phyloP scores from a whole-genome alignment of 1,140 invertebrate species.

The Sogatella furcifera region DNA sequence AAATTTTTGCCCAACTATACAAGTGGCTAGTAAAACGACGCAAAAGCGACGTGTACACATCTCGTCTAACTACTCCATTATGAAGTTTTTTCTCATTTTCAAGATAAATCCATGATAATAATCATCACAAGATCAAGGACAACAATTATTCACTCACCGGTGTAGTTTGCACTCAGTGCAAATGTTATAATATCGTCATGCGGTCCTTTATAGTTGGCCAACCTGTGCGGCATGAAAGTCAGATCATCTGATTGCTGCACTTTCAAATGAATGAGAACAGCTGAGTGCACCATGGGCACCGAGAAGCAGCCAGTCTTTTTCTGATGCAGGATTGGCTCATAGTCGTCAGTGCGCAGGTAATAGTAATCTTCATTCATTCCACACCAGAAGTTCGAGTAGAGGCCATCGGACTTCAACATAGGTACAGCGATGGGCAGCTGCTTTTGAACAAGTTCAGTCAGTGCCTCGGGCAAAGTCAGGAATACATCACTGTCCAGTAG shows the following conservation, averaged over 20 bases:
- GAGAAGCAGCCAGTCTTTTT: constrained; percentile 62
- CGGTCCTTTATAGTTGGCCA: constrained; percentile 59
- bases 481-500: constrained; percentile 85
- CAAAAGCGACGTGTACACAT: too few relatives aligned
- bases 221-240: constrained; percentile 59
- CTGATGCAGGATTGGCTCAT: constrained; percentile 65
- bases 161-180: constrained; percentile 68
- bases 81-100: too few relatives aligned
- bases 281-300: constrained; percentile 89
- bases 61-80: too few relatives aligned
- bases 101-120: too few relatives aligned
- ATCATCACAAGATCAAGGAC: too few relatives aligned
- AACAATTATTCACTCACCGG: constrained; percentile 36
- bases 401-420: constrained; percentile 71
- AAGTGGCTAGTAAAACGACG: too few relatives aligned
- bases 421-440: constrained; percentile 60
- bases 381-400: constrained; percentile 95
- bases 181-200: constrained; percentile 92
- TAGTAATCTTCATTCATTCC: constrained; percentile 83
- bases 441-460: constrained; percentile 57
- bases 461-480: constrained; percentile 56
- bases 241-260: constrained; percentile 47
- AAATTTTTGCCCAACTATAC: too few relatives aligned
- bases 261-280: constrained; percentile 71
- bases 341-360: constrained; percentile 78